Percentiles rank a stretch among this genome's conserved stretches.
Evolutionary conservation across 2,113 vertebrate genomes (phyloP).

Genomic region (Tetraodon nigroviridis): DNA sequence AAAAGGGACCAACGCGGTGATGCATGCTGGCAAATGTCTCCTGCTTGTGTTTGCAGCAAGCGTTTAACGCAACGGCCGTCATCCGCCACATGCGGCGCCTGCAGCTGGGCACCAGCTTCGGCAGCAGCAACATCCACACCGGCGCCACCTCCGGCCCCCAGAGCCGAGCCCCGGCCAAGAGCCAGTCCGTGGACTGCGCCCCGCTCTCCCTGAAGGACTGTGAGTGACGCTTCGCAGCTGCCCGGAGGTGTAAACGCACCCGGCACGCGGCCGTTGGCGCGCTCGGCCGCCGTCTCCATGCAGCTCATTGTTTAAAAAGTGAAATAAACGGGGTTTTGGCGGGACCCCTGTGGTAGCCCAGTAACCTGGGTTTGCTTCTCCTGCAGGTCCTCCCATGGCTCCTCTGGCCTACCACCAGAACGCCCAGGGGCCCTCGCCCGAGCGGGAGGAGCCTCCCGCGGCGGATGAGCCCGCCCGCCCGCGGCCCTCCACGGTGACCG

Average conservation of each 20-base stretch:
- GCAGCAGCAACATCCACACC: constrained; percentile 70
- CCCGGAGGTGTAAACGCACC: not conserved
- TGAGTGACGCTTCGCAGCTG: constrained; percentile 73
- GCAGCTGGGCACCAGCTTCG: constrained; percentile 85
- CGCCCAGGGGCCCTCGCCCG: constrained; percentile 67
- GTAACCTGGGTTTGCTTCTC: too few species aligned
- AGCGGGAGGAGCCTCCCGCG: constrained; percentile 45
- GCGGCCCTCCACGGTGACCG: constrained; percentile 89
- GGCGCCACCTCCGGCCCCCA: constrained; percentile 71
- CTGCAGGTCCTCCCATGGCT: constrained; percentile 75
- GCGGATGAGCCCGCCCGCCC: constrained; percentile 79
- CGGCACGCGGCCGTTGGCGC: not conserved
- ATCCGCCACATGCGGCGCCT: constrained; percentile 95
- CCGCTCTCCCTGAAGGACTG: constrained; percentile 80
- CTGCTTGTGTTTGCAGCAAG: constrained; percentile 80
- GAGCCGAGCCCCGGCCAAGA: constrained; percentile 73
- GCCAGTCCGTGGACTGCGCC: constrained; percentile 80
- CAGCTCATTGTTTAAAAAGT: constrained; percentile 3
- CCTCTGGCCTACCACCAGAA: constrained; percentile 61
- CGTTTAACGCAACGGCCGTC: constrained; percentile 93
- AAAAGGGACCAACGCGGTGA: too few species aligned
- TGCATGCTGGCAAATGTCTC: too few species aligned
- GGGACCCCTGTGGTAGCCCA: not conserved
- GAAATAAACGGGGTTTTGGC: constrained; percentile 8
- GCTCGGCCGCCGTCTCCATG: not conserved